Evolutionary conservation across 2,113 vertebrate genomes (phyloP).

Genomic region (Amblyopsis rosae): DNA sequence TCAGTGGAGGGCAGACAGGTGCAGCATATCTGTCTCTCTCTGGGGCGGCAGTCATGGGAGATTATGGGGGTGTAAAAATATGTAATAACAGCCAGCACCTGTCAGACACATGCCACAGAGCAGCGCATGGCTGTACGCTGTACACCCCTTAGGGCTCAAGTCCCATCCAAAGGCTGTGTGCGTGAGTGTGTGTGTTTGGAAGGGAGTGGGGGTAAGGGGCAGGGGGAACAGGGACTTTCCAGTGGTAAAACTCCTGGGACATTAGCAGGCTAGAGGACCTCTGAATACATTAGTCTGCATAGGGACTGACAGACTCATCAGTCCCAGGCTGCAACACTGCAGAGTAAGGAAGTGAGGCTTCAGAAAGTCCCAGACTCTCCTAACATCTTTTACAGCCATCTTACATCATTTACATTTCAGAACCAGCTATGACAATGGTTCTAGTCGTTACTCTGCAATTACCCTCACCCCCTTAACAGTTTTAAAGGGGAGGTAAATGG

Average conservation of each 20-base stretch:
- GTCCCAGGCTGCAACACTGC: no score
- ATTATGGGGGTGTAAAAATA: constrained; percentile 61
- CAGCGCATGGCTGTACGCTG: constrained; percentile 28
- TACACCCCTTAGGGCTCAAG: constrained; percentile 13
- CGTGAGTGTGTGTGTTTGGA: constrained; percentile 2
- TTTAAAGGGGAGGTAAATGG: no score
- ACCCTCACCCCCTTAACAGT: no score
- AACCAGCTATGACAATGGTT: no score
- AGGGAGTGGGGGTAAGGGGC: no score
- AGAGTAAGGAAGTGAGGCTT: no score
- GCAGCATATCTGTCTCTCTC: constrained; percentile 39
- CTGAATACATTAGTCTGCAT: neutral
- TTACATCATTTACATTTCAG: no score
- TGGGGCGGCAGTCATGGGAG: constrained; percentile 54
- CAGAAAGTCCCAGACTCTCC: no score
- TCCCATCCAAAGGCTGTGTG: constrained; percentile 14
- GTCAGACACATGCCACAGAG: constrained; percentile 57
- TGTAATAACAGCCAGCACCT: constrained; percentile 72
- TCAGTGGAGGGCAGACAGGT: constrained; percentile 60
- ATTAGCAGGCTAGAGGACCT: constrained; percentile 25
- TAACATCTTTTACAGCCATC: no score
- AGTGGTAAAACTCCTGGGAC: constrained; percentile 9
- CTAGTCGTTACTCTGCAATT: no score
- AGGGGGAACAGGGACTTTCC: constrained; percentile 27
- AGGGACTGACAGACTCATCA: no score